Evolutionary conservation across 2,797 vertebrate genomes (phyloP), one percentile per base, ranked within the genome.

Genomic region (Crypturellus tataupa): DNA sequence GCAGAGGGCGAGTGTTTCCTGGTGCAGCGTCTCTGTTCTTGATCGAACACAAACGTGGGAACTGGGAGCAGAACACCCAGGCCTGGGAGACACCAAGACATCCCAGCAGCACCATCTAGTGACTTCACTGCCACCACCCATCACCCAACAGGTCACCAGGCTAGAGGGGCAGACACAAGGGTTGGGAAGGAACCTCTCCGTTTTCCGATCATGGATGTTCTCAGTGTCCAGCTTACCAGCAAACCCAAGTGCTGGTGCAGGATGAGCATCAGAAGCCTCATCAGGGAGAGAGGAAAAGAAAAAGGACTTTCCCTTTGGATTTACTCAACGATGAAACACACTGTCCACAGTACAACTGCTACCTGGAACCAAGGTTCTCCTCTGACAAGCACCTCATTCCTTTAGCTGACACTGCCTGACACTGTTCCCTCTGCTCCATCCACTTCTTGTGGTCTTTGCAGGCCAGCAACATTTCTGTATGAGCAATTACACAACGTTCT

Each of bases 21-120:
- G 14, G 21, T 35, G 71, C 6, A 21, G 24, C 3, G 2, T 39
- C 29, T 35, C 23, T 47, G 42, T 29, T 13, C 35, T 63, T 51
- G 24, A 24, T 19, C 27, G 14, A 63, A 79, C 31, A 56, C 63
- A 67, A 79, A 56, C 31, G 9, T 33, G 49, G 39, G 25, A 20
- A 23, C 25, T 7, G 6, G 40, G 37, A 23, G 49, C 37, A 17
- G 11, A 23, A 31, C 49, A 19, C n/a, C 25, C 37, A 20, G 70
- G 77, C 42, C 49, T 8, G 59, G 0, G 2, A 56, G 35, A 44
- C 62, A 55, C 51, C 2, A 8, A 0, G 49, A 7, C 76, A 47
- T 8, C 10, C 27, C 93, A 46, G 62, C 91, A 95, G 86, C 91
- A 62, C 95, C 96, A 96, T 89, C 96, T 96, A 9, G 62, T 84